Conservation (phyloP, 1,140 invertebrate species). For the Cydia amplana region DNA sequence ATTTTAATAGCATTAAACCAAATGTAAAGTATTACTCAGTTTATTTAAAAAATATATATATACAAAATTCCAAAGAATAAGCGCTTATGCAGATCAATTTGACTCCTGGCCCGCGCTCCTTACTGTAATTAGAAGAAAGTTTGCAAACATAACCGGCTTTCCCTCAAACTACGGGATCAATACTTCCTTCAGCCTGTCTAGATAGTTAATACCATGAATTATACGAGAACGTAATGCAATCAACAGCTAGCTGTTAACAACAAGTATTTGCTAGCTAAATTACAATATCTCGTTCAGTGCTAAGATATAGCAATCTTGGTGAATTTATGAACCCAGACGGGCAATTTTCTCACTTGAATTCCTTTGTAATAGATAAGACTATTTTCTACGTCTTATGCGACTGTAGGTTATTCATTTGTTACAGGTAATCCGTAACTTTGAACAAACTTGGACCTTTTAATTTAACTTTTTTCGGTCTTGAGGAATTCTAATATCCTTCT, state of each 20-base stretch:
- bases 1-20: no score
- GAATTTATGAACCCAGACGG: not conserved
- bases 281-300: constrained; percentile 7
- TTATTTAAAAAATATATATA: no score
- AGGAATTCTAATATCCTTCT: no score
- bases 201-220: not conserved
- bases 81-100: no score
- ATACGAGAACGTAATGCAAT: not conserved
- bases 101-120: no score
- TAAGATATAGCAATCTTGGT: not conserved
- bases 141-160: not conserved
- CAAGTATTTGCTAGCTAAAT: constrained; percentile 16
- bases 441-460: no score
- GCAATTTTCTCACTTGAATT: constrained; percentile 6
- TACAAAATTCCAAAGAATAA: no score
- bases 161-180: not conserved
- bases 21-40: no score
- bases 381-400: not conserved
- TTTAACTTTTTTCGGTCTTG: no score
- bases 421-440: not conserved
- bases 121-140: not conserved
- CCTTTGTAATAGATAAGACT: not conserved
- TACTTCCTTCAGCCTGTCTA: constrained; percentile 25
- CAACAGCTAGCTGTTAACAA: constrained; percentile 16
- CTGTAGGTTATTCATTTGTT: no score